These are phyloP conservation scores for Chitala chitala DNA, from an alignment of 2,113 vertebrate species.

Conservation along the genomic window DNA sequence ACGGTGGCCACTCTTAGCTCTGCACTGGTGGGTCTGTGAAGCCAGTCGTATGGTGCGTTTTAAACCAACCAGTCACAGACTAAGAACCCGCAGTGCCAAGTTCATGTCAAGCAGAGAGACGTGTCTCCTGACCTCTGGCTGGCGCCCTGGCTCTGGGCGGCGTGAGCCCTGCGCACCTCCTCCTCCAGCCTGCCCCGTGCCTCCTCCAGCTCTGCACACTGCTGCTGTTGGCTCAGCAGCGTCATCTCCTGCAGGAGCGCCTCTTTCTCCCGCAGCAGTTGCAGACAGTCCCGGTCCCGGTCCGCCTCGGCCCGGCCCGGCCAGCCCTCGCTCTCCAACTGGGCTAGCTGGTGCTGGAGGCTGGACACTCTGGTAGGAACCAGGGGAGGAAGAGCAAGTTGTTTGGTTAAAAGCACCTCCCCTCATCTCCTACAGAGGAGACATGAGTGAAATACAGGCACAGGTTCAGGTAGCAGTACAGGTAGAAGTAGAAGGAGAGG, in stretches of 20 bases:
- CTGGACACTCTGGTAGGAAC: constrained; percentile 74
- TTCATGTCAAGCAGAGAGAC: not conserved
- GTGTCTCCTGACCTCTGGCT: constrained; percentile 75
- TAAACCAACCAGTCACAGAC: not conserved
- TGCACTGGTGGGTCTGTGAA: too few species aligned
- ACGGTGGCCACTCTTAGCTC: not conserved
- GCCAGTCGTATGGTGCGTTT: too few species aligned
- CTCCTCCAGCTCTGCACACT: constrained; percentile 75
- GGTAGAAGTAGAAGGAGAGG: not conserved
- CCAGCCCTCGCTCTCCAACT: constrained; percentile 87
- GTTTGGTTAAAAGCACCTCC: too few species aligned
- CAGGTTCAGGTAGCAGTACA: not conserved
- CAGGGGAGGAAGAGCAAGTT: not conserved
- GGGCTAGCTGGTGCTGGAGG: constrained; percentile 90
- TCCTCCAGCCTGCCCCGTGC: constrained; percentile 80
- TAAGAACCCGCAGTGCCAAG: not conserved
- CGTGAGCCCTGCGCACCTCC: constrained; percentile 81
- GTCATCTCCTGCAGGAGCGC: constrained; percentile 88
- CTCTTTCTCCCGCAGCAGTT: constrained; percentile 93
- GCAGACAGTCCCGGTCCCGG: constrained; percentile 83
- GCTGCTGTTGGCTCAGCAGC: constrained; percentile 79
- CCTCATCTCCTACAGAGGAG: not conserved
- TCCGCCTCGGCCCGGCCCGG: constrained; percentile 84
- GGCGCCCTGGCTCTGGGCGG: constrained; percentile 78
- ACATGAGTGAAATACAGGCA: not conserved